Percentiles rank a stretch among this genome's conserved stretches.
Conservation (phyloP, 2,797 vertebrate genomes). For the Danio choprae region DNA sequence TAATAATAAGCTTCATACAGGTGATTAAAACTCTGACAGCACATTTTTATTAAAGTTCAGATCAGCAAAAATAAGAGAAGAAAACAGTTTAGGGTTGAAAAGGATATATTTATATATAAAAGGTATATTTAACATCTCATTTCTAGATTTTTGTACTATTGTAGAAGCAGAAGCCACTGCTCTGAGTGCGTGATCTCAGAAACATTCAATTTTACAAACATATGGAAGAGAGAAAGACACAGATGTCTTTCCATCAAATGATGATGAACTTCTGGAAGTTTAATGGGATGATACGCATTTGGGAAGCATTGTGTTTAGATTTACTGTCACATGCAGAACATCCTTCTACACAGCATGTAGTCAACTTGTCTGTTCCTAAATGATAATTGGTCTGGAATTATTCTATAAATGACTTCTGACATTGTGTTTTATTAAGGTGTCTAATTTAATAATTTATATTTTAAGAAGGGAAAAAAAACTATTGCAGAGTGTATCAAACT, state of each 20-base stretch:
- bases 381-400: not conserved
- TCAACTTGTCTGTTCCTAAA: constrained; percentile 4
- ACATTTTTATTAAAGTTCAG: no score
- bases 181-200: not conserved
- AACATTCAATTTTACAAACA: not conserved
- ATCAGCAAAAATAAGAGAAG: no score
- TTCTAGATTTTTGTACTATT: constrained; percentile 1
- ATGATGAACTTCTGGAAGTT: constrained; percentile 22
- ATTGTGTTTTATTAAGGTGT: not conserved
- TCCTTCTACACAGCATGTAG: not conserved
- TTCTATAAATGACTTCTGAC: not conserved
- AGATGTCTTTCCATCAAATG: constrained; percentile 7
- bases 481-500: no score
- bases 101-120: no score
- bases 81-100: no score
- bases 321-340: not conserved
- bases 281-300: constrained; percentile 10
- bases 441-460: not conserved
- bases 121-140: no score
- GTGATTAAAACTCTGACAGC: no score
- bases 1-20: no score
- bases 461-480: not conserved
- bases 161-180: not conserved
- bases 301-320: not conserved
- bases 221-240: not conserved